phyloP scores from a whole-genome alignment of 2,797 vertebrate species.

The Characodon lateralis region DNA sequence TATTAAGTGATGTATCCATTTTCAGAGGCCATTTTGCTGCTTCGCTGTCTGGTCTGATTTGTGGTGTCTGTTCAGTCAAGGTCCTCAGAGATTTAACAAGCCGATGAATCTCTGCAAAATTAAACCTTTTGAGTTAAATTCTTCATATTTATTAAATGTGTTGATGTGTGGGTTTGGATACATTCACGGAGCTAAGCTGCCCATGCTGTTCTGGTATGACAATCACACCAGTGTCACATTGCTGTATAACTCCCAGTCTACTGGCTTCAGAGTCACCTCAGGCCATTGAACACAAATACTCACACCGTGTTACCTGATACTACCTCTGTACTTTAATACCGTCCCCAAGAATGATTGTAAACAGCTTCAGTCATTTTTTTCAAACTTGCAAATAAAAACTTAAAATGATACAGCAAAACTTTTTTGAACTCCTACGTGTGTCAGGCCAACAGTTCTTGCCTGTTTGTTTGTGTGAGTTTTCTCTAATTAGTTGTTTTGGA shows the following conservation, averaged over 20 bases:
- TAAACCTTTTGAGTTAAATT: constrained; percentile 10
- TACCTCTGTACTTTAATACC: background rate
- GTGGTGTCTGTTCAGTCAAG: constrained; percentile 2
- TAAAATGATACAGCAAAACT: background rate
- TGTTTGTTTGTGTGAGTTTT: background rate
- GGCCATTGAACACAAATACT: constrained; percentile 23
- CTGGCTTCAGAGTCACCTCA: constrained; percentile 9
- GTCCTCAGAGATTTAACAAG: constrained; percentile 22
- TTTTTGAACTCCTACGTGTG: no score
- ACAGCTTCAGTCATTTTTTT: background rate
- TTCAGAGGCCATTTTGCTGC: constrained; percentile 6
- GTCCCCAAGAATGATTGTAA: background rate
- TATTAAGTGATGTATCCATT: constrained; percentile 26
- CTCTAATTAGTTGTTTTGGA: background rate
- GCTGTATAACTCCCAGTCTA: constrained; percentile 20
- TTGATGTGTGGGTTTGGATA: background rate
- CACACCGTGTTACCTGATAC: constrained; percentile 7
- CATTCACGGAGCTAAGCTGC: constrained; percentile 17
- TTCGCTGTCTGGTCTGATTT: background rate
- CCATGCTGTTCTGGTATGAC: constrained; percentile 28
- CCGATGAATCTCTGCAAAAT: constrained; percentile 20
- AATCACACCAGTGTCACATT: constrained; percentile 25
- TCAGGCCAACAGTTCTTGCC: background rate
- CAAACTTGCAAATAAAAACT: background rate
- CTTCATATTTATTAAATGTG: constrained; percentile 5